Conservation (phyloP, 2,888 invertebrate genomes). For the Boloria euphrosyne region DNA sequence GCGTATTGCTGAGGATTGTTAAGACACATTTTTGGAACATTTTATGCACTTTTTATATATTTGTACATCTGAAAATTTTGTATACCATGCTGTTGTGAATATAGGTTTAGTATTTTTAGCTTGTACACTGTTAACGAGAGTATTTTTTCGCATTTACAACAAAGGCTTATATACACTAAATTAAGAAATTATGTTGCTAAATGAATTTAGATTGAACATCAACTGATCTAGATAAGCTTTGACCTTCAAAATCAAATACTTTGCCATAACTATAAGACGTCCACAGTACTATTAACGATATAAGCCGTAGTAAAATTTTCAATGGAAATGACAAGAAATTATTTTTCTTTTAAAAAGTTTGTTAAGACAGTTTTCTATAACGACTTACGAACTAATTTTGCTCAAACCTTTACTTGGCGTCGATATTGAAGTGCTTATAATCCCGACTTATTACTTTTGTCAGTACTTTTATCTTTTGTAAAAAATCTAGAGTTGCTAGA, state of each 20-base stretch:
- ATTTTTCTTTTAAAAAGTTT: background rate
- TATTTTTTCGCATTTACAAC: conserved; percentile 21
- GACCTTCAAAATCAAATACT: too few species aligned
- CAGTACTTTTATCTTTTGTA: background rate
- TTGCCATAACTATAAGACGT: background rate
- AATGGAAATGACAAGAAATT: background rate
- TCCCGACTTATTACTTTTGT: conserved; percentile 1
- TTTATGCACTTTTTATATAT: conserved; percentile 78
- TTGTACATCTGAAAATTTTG: conserved; percentile 72
- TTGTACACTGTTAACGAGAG: conserved; percentile 9
- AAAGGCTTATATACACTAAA: conserved; percentile 10
- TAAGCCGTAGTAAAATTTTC: conserved; percentile 1
- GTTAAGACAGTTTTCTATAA: background rate
- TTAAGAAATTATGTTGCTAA: conserved; percentile 8
- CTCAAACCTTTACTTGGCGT: too few species aligned
- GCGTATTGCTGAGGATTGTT: conserved; percentile 50
- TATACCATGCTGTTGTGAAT: conserved; percentile 66
- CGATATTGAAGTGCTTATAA: conserved; percentile 5
- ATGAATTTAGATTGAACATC: background rate
- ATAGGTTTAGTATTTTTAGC: conserved; percentile 12
- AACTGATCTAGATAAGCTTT: too few species aligned
- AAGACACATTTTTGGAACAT: conserved; percentile 77
- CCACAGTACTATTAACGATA: background rate
- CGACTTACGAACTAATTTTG: too few species aligned
- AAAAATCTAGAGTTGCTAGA: background rate